A percentile compares a stretch with the other conserved stretches of the same genome.
These are phyloP conservation scores for Hafferia zeledoni DNA, from an alignment of 2,797 vertebrate genomes.

Conservation along the genomic window DNA sequence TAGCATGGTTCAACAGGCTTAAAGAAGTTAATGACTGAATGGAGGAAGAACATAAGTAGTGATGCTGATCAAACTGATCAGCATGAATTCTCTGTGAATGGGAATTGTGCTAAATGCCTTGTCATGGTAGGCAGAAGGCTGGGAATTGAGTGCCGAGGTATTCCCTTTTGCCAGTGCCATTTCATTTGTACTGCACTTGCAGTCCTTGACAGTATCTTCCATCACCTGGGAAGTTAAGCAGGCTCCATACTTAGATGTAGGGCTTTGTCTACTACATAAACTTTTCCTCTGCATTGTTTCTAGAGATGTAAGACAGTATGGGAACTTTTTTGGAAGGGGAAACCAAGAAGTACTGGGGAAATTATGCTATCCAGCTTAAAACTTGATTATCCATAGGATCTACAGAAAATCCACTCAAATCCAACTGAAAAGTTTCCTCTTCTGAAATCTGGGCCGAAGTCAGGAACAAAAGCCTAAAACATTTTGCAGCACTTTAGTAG, in stretches of 20 bases:
- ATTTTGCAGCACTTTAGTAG: neutral
- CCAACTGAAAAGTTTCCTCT: neutral
- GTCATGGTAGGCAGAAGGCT: neutral
- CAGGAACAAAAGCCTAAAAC: neutral
- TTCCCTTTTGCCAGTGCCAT: neutral
- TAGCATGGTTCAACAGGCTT: neutral
- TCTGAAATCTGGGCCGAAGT: neutral
- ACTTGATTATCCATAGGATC: neutral
- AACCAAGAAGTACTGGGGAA: neutral
- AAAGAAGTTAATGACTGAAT: neutral
- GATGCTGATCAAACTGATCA: neutral
- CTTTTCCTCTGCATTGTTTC: neutral
- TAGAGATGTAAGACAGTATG: neutral
- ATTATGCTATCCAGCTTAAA: neutral
- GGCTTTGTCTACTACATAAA: neutral
- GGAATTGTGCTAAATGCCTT: conserved; percentile 3
- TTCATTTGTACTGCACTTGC: neutral
- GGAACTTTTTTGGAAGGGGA: neutral
- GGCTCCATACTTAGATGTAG: neutral
- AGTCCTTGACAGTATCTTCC: rapidly evolving
- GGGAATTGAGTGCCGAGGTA: too few relatives aligned
- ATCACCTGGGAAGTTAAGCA: neutral
- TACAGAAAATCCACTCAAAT: neutral
- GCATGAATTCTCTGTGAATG: conserved; percentile 7
- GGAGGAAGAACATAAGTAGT: neutral